Base-by-base conservation (phyloP, 2,797 vertebrate genomes). In the Yasuhikotakia modesta region DNA sequence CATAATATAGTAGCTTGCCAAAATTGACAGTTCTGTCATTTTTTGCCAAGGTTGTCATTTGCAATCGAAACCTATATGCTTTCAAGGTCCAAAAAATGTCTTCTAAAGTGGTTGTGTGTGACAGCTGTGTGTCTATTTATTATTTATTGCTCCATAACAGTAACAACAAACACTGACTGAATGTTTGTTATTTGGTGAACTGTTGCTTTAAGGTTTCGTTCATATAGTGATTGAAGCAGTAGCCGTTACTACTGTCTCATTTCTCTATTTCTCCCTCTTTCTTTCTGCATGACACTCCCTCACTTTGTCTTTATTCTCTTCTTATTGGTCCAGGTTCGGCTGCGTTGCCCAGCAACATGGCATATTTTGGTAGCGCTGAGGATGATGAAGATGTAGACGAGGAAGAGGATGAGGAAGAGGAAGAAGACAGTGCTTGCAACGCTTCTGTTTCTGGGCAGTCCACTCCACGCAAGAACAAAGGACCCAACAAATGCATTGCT, bases 401-500 rank as follows among this genome's bases (percentile, higher is more conserved):
- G 76, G 96, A 97, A 82, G 96, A 98, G 60, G 96, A 95, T 60
- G 95, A 97, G 3, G 95, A 95, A 16, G 93, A 93, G 27, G 95
- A 95, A 79, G 91, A 88, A 91, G 92, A 93, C 60, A 80, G 90
- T 86, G 92, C 92, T 82, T 91, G 88, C 81, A 93, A 91, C 61
- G 85, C 92, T 89, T 94, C 93, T 85, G 91, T 95, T 78, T 98
- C 96, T 84, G 98, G 96, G 91, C 95, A 96, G 90, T 96, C 95
- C 69, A 98, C 96, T 22, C 96, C 97, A 75, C 95, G 97, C 88
- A 98, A 97, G 93, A 95, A 95, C 89, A 97, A 96, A 90, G 88
- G 91, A 27, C 93, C 93, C 52, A 66, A 85, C 79, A 95, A 96
- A 87, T 92, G 93, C 55, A 52, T 77, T n/a, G 6, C 71, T 88